phyloP scores from a whole-genome alignment of 2,797 vertebrate genomes.

The Crocidura indochinensis region DNA sequence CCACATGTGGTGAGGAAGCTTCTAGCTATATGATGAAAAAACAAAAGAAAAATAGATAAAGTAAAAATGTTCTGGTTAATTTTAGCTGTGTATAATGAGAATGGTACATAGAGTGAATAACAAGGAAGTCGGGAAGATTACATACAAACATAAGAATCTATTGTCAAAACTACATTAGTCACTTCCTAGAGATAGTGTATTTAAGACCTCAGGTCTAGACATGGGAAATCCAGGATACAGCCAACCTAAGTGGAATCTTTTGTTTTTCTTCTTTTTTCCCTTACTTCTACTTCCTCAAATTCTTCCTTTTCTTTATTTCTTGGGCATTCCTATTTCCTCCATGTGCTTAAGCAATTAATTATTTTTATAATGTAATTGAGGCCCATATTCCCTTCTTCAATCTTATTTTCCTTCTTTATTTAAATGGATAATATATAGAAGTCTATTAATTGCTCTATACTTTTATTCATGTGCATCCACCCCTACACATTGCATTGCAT shows the following conservation, averaged over 20 bases:
- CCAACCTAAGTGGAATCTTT: background rate
- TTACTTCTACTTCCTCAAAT: background rate
- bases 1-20: background rate
- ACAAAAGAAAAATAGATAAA: conserved; percentile 75
- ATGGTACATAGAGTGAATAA: conserved; percentile 64
- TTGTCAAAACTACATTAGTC: conserved; percentile 74
- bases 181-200: conserved; percentile 69
- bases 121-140: conserved; percentile 75
- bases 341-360: conserved; percentile 20
- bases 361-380: background rate
- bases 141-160: conserved; percentile 59
- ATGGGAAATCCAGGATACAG: conserved; percentile 53
- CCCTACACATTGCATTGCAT: background rate
- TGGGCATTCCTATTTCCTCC: background rate
- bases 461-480: background rate
- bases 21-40: conserved; percentile 36
- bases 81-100: conserved; percentile 49
- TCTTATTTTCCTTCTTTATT: background rate
- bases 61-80: conserved; percentile 65
- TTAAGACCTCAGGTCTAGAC: conserved; percentile 41
- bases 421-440: conserved; percentile 13
- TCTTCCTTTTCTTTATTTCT: conserved; percentile 15
- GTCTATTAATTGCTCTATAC: background rate
- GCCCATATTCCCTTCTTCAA: background rate
- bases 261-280: background rate